Percentiles rank a stretch among this genome's conserved stretches.
phyloP scores from a whole-genome alignment of 2,888 invertebrate genomes.

The Epistrophe grossulariae region DNA sequence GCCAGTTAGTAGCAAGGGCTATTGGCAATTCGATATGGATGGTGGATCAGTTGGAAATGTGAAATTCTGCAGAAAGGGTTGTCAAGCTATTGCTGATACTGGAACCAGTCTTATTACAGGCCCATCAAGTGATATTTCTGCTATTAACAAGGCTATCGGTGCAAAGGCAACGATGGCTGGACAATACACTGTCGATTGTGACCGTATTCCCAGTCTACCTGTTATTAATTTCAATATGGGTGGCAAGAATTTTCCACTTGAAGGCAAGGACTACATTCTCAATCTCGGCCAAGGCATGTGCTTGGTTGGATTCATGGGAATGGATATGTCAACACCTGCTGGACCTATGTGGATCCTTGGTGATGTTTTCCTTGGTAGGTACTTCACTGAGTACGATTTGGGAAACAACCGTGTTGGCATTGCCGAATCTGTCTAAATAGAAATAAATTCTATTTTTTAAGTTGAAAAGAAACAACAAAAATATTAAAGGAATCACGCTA shows the following conservation, averaged over 20 bases:
- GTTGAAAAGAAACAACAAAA: neutral
- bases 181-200: conserved; percentile 93
- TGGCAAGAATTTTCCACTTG: conserved; percentile 90
- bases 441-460: conserved; percentile 40
- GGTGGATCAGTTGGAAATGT: conserved; percentile 85
- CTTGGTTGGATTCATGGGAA: conserved; percentile 97
- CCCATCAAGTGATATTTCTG: conserved; percentile 90
- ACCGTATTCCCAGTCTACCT: conserved; percentile 91
- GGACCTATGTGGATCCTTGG: conserved; percentile 99
- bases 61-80: conserved; percentile 90
- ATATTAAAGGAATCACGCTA: too few relatives aligned
- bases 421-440: conserved; percentile 86
- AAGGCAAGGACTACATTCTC: conserved; percentile 94
- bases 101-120: conserved; percentile 98
- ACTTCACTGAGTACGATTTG: conserved; percentile 98
- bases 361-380: conserved; percentile 98
- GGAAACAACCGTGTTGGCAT: conserved; percentile 95
- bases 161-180: conserved; percentile 92
- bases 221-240: conserved; percentile 90
- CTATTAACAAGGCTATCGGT: conserved; percentile 92
- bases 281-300: conserved; percentile 96
- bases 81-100: conserved; percentile 97
- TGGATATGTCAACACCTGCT: conserved; percentile 96
- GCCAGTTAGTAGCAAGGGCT: conserved; percentile 92
- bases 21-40: conserved; percentile 99